These are phyloP conservation scores for Chirona hameri DNA, from an alignment of 2,888 invertebrate species.

Conservation along the genomic window DNA sequence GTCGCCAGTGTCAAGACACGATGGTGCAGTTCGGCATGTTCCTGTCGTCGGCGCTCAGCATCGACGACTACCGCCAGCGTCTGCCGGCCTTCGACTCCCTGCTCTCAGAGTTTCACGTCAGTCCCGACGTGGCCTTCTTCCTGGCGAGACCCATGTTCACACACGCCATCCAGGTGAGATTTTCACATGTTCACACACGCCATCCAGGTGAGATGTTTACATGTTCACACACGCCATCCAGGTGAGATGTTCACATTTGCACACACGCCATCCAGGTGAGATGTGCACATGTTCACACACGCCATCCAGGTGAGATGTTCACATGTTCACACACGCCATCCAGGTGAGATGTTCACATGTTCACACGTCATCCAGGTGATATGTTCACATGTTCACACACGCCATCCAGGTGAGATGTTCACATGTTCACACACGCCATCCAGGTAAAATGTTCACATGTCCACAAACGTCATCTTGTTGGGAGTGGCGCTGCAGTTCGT, in stretches of 20 bases:
- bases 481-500: no score
- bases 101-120: constrained; percentile 86
- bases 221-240: constrained; percentile 45
- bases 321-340: constrained; percentile 46
- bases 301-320: constrained; percentile 56
- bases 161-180: constrained; percentile 70
- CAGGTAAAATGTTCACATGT: no score
- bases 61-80: constrained; percentile 87
- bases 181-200: no score
- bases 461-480: no score
- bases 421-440: no score
- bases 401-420: no score
- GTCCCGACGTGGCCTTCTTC: constrained; percentile 97
- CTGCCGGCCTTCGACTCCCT: constrained; percentile 84
- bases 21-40: constrained; percentile 97
- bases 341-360: constrained; percentile 87
- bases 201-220: no score
- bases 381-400: no score
- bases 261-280: no score
- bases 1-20: constrained; percentile 91
- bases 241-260: constrained; percentile 52
- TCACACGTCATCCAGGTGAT: constrained; percentile 76
- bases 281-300: no score
- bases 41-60: constrained; percentile 63
- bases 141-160: constrained; percentile 87